Evolutionary conservation across 2,888 invertebrate species (phyloP).

Genomic region (Trichopoda pennipes): DNA sequence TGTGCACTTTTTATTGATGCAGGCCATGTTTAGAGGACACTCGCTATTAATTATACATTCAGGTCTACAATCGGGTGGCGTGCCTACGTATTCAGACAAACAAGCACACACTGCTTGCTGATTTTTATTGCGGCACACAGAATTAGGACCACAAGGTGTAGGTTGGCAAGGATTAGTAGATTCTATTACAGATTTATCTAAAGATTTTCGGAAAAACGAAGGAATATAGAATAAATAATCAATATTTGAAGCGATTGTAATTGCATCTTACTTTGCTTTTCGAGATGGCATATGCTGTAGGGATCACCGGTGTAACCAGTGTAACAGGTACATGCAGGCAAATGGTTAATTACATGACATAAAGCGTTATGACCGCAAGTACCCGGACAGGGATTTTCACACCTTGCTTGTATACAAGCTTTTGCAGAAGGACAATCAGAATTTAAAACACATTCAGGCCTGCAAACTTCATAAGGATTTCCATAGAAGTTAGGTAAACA

Average conservation of each 20-base stretch:
- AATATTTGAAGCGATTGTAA: neutral
- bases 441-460: constrained; percentile 90
- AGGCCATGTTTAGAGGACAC: constrained; percentile 84
- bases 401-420: constrained; percentile 89
- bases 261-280: constrained; percentile 82
- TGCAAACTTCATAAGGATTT: constrained; percentile 86
- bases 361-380: constrained; percentile 88
- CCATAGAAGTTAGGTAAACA: constrained; percentile 86
- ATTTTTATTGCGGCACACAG: constrained; percentile 83
- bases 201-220: neutral
- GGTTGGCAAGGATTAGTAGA: constrained; percentile 83
- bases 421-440: constrained; percentile 88
- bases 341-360: constrained; percentile 88
- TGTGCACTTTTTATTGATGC: constrained; percentile 85
- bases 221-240: too few species aligned
- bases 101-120: constrained; percentile 86
- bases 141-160: constrained; percentile 85
- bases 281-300: constrained; percentile 84
- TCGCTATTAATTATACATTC: constrained; percentile 88
- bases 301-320: constrained; percentile 87
- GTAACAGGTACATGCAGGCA: constrained; percentile 87
- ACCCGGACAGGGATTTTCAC: constrained; percentile 90
- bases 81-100: constrained; percentile 85
- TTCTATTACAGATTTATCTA: constrained; percentile 76
- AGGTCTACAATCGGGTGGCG: constrained; percentile 88